These are phyloP conservation scores for Oncorhynchus kisutch DNA, from an alignment of 2,113 vertebrate species.

Conservation along the genomic window DNA sequence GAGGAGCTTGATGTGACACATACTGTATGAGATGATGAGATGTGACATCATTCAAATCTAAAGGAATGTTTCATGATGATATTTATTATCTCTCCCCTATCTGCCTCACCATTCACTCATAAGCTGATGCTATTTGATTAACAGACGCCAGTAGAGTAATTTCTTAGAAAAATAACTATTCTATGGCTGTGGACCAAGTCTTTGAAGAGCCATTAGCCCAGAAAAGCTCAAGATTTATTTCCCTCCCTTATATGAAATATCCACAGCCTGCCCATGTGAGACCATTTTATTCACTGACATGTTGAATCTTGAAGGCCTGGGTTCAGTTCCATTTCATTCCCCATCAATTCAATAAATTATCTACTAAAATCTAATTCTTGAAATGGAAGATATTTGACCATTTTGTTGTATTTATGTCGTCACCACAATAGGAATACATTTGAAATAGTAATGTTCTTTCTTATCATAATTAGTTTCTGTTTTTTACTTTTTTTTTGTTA, in stretches of 20 bases:
- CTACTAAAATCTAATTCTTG: neutral
- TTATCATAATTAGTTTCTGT: no score
- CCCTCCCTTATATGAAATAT: slow-evolving; percentile 35
- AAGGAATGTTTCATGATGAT: no score
- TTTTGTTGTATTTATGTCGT: neutral
- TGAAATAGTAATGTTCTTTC: neutral
- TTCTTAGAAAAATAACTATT: slow-evolving; percentile 34
- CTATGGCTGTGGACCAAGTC: slow-evolving; percentile 35
- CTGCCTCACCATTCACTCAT: no score
- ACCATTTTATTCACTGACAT: slow-evolving; percentile 14
- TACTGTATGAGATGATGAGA: no score
- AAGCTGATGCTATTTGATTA: no score
- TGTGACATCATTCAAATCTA: no score
- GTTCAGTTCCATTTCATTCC: neutral
- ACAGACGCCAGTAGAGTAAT: no score
- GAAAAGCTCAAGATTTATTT: slow-evolving; percentile 42
- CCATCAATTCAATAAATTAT: neutral
- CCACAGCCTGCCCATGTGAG: slow-evolving; percentile 16
- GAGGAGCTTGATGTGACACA: no score
- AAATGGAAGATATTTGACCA: neutral
- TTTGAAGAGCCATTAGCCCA: slow-evolving; percentile 42
- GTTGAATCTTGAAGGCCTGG: slow-evolving; percentile 11
- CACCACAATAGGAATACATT: no score
- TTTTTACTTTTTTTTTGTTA: no score
- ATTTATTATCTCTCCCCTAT: no score